phyloP scores from a whole-genome alignment of 1,140 invertebrate species.

The Dreissena polymorpha region DNA sequence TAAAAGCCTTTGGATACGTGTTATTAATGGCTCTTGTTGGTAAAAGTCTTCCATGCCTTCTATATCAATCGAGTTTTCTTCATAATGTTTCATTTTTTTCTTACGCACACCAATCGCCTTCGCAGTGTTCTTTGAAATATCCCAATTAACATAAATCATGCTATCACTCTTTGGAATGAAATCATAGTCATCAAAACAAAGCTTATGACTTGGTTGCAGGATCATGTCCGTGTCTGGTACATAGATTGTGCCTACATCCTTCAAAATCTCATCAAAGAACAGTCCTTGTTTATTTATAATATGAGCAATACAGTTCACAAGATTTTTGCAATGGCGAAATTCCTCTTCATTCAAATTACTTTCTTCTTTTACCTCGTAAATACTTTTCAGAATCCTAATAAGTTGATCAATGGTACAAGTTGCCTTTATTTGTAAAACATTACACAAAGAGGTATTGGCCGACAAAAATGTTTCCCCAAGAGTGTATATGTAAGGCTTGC shows the following conservation, averaged over 20 bases:
- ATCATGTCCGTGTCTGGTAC: background rate
- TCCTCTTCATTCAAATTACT: constrained; percentile 19
- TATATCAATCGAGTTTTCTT: constrained; percentile 8
- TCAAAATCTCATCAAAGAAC: constrained; percentile 1
- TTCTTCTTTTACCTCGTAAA: background rate
- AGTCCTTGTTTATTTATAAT: background rate
- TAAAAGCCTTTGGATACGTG: background rate
- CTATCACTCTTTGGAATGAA: background rate
- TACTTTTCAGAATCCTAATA: constrained; percentile 12
- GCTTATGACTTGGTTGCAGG: background rate
- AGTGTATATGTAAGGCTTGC: constrained; percentile 58
- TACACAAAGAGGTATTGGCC: constrained; percentile 18
- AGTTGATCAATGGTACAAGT: constrained; percentile 15
- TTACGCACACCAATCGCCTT: constrained; percentile 1
- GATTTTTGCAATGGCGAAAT: constrained; percentile 13
- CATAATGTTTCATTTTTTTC: background rate
- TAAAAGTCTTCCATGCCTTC: constrained; percentile 35
- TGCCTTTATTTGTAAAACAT: constrained; percentile 47
- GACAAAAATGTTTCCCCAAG: constrained; percentile 20
- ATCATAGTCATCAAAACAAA: constrained; percentile 32
- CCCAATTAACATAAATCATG: constrained; percentile 30
- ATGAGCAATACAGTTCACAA: constrained; percentile 32
- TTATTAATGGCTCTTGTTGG: constrained; percentile 24
- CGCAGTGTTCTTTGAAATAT: constrained; percentile 1
- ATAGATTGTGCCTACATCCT: constrained; percentile 2